Conservation (phyloP, 2,888 invertebrate genomes). For the Melinaea marsaeus region DNA sequence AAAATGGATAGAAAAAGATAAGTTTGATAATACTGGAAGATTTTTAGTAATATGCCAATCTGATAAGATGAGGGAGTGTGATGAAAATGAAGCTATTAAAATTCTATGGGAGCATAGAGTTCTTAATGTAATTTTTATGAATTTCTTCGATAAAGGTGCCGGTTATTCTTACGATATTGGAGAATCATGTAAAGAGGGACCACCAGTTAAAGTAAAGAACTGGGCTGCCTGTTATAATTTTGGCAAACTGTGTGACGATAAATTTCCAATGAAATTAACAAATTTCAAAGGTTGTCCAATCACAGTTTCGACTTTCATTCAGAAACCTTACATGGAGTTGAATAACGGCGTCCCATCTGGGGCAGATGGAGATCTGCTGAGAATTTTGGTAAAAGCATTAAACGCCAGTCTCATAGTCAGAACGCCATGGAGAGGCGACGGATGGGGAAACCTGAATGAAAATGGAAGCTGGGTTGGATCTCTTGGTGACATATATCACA, state of each 20-base stretch:
- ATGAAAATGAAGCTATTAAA: conserved; percentile 45
- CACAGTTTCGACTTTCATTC: conserved; percentile 55
- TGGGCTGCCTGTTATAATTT: conserved; percentile 32
- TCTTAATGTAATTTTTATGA: conserved; percentile 54
- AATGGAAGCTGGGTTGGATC: conserved; percentile 63
- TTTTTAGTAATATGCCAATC: conserved; percentile 58
- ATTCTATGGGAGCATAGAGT: conserved; percentile 55
- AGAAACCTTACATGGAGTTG: conserved; percentile 55
- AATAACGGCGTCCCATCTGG: conserved; percentile 46
- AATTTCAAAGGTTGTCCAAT: conserved; percentile 54
- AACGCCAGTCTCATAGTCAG: conserved; percentile 52
- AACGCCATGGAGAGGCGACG: conserved; percentile 49
- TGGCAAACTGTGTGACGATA: conserved; percentile 29
- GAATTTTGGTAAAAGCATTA: conserved; percentile 46
- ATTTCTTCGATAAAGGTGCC: conserved; percentile 32
- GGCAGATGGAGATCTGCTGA: conserved; percentile 56
- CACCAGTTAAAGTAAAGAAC: conserved; percentile 41
- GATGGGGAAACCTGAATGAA: conserved; percentile 54
- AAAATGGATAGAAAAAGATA: conserved; percentile 41
- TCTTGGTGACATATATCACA: conserved; percentile 53
- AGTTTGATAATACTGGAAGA: conserved; percentile 56
- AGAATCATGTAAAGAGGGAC: conserved; percentile 50
- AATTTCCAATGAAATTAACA: conserved; percentile 50
- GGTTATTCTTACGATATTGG: conserved; percentile 28
- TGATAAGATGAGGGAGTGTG: conserved; percentile 40